Evolutionary conservation across 2,888 invertebrate genomes (phyloP).

Genomic region (Furcula furcula): DNA sequence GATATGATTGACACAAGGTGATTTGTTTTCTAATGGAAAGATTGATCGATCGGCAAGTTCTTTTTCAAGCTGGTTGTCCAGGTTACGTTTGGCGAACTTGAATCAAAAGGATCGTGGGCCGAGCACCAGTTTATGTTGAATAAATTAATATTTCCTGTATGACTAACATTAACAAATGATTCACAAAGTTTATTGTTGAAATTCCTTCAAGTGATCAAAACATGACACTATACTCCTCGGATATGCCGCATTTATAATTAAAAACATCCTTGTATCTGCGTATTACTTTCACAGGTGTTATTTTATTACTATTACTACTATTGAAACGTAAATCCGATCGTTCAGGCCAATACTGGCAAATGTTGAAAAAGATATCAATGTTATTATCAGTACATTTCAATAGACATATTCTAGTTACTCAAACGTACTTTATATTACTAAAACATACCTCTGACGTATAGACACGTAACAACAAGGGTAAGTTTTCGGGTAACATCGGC

Average conservation of each 20-base stretch:
- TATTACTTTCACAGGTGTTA: neutral
- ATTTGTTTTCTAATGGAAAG: too few species aligned
- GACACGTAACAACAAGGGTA: conserved; percentile 35
- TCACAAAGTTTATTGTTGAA: neutral
- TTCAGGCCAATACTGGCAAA: neutral
- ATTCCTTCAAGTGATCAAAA: neutral
- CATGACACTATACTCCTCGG: neutral
- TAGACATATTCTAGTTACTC: neutral
- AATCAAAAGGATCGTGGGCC: too few species aligned
- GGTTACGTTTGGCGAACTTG: too few species aligned
- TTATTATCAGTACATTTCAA: neutral
- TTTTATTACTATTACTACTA: neutral
- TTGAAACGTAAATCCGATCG: neutral
- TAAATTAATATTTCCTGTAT: too few species aligned
- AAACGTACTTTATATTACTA: conserved; percentile 4
- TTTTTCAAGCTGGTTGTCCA: too few species aligned
- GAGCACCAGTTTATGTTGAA: too few species aligned
- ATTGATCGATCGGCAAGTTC: too few species aligned
- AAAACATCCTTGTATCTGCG: neutral
- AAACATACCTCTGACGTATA: conserved; percentile 17
- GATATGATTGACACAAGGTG: too few species aligned
- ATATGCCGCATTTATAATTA: neutral
- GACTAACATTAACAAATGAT: too few species aligned
- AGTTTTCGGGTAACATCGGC: conserved; percentile 36
- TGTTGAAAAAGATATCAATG: neutral